Evolutionary conservation across 2,113 vertebrate species (phyloP).

Genomic region (Cisticola juncidis): DNA sequence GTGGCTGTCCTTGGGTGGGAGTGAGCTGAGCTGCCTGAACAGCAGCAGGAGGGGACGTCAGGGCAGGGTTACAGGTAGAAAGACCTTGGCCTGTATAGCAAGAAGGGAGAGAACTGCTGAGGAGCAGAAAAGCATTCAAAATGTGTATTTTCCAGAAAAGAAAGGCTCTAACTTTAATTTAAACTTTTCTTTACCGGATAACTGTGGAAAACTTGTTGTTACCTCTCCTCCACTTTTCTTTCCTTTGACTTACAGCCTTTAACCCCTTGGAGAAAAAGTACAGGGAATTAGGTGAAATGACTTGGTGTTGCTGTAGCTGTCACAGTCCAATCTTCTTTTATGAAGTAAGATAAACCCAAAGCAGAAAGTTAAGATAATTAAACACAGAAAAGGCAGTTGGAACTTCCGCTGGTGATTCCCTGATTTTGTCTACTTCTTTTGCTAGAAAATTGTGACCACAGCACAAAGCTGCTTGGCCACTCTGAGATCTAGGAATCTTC

Average conservation of each 20-base stretch:
- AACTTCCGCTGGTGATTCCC: not conserved
- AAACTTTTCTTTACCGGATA: not conserved
- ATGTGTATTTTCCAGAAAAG: not conserved
- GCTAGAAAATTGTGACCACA: not conserved
- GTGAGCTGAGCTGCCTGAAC: not conserved
- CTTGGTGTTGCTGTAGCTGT: not conserved
- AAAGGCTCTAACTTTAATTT: not conserved
- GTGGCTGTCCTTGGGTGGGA: rapidly evolving
- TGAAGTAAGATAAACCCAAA: not conserved
- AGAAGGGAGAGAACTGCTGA: not conserved
- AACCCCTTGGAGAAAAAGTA: not conserved
- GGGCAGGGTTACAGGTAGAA: not conserved
- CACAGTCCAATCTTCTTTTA: not conserved
- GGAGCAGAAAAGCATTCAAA: not conserved
- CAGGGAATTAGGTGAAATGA: not conserved
- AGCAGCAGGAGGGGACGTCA: not conserved
- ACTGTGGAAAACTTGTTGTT: not conserved
- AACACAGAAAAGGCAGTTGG: not conserved
- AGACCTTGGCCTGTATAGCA: not conserved
- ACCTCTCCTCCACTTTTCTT: not conserved
- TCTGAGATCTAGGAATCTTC: not conserved
- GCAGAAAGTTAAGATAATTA: not conserved
- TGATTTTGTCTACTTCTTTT: not conserved
- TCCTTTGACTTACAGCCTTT: not conserved
- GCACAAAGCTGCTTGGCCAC: not conserved